phyloP scores from a whole-genome alignment of 1,140 invertebrate species.

The Drosophila arawakana region DNA sequence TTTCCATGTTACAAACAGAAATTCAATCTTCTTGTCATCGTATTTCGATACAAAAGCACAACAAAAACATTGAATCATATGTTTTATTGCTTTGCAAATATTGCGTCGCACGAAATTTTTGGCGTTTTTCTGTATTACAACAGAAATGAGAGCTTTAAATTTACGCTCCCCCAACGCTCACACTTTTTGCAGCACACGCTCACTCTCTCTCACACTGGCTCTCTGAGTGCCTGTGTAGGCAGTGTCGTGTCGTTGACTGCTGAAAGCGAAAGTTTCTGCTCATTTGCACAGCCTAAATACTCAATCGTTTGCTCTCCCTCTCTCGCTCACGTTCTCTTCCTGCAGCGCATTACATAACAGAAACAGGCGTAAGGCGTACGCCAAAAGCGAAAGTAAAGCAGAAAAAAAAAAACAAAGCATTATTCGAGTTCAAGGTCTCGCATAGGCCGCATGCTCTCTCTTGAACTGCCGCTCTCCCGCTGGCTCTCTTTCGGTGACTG shows the following conservation, averaged over 20 bases:
- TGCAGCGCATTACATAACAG: constrained; percentile 68
- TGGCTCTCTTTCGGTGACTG: background rate
- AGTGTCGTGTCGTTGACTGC: constrained; percentile 68
- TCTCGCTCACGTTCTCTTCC: constrained; percentile 1
- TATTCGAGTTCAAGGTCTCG: constrained; percentile 82
- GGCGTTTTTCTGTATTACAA: constrained; percentile 57
- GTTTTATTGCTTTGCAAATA: constrained; percentile 62
- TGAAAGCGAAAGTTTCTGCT: constrained; percentile 76
- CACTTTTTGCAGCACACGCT: constrained; percentile 2
- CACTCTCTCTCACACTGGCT: constrained; percentile 16
- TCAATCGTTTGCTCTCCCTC: constrained; percentile 4
- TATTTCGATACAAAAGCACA: constrained; percentile 42
- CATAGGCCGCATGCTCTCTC: constrained; percentile 77
- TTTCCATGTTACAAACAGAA: constrained; percentile 8
- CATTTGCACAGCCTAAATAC: constrained; percentile 70
- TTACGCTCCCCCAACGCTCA: background rate
- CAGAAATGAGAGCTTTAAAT: constrained; percentile 15
- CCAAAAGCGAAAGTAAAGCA: constrained; percentile 33
- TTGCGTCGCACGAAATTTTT: constrained; percentile 49
- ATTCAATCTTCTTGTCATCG: constrained; percentile 43
- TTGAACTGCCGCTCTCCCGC: background rate
- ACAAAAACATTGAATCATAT: constrained; percentile 59
- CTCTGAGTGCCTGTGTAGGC: constrained; percentile 13
- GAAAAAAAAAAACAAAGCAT: constrained; percentile 15
- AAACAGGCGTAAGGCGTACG: constrained; percentile 21